Evolutionary conservation across 1,140 invertebrate species (phyloP).

Genomic region (Drosophila kepulauana): DNA sequence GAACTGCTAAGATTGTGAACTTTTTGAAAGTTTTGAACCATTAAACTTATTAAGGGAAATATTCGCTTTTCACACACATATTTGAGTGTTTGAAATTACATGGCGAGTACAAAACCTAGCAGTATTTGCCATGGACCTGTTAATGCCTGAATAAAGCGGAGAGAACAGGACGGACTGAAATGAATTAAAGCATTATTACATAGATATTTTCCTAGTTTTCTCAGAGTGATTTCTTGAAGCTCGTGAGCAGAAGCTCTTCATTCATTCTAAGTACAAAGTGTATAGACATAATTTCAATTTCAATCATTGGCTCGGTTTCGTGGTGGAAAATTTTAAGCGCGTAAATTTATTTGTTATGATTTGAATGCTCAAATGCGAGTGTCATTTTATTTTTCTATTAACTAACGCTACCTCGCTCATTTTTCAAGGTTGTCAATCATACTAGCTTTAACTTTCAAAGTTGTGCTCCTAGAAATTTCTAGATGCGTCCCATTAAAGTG

Average conservation of each 20-base stretch:
- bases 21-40: background rate
- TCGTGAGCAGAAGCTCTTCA: background rate
- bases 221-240: conserved; percentile 6
- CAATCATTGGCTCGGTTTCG: conserved; percentile 28
- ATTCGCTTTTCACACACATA: too few species aligned
- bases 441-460: conserved; percentile 14
- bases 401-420: background rate
- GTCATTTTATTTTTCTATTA: background rate
- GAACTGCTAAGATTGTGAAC: background rate
- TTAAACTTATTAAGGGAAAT: background rate
- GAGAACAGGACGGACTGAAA: background rate
- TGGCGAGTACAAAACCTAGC: background rate
- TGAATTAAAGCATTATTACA: background rate
- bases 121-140: conserved; percentile 27
- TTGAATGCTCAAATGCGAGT: background rate
- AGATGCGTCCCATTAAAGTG: conserved; percentile 18
- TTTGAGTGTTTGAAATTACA: background rate
- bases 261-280: conserved; percentile 1
- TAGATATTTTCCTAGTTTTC: conserved; percentile 30
- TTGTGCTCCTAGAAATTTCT: conserved; percentile 50
- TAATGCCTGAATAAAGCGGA: conserved; percentile 27
- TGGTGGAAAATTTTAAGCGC: conserved; percentile 43
- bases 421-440: conserved; percentile 42
- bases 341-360: conserved; percentile 45
- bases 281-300: conserved; percentile 31